Evolutionary conservation across 1,140 invertebrate species (phyloP).

Genomic region (Drosophila ficusphila): DNA sequence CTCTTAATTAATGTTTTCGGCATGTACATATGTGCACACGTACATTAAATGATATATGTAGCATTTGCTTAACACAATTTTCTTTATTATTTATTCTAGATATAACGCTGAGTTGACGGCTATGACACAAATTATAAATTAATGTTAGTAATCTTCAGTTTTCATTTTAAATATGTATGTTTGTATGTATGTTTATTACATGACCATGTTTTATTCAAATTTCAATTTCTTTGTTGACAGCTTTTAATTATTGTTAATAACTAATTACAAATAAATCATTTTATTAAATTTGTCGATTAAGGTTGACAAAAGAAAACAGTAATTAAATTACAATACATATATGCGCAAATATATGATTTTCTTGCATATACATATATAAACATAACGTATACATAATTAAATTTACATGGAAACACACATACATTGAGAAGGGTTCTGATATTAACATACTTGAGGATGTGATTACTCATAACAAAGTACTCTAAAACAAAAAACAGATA

Average conservation of each 20-base stretch:
- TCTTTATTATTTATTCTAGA: constrained; percentile 49
- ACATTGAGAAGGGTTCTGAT: constrained; percentile 59
- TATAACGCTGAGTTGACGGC: constrained; percentile 55
- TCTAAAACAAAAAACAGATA: constrained; percentile 10
- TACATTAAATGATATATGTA: constrained; percentile 44
- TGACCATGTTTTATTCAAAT: constrained; percentile 70
- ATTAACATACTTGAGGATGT: constrained; percentile 58
- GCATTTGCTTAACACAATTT: constrained; percentile 61
- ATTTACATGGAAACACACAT: constrained; percentile 65
- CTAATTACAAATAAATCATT: constrained; percentile 69
- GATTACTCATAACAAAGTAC: constrained; percentile 9
- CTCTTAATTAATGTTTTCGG: constrained; percentile 27
- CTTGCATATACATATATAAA: constrained; percentile 57
- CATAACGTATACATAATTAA: constrained; percentile 58
- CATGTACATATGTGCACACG: constrained; percentile 27
- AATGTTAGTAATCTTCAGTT: constrained; percentile 63
- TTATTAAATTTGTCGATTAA: constrained; percentile 63
- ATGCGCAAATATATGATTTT: constrained; percentile 55
- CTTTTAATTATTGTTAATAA: constrained; percentile 51
- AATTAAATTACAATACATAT: constrained; percentile 71
- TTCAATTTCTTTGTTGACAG: constrained; percentile 67
- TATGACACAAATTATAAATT: constrained; percentile 67
- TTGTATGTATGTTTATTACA: constrained; percentile 61
- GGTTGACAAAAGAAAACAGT: constrained; percentile 55
- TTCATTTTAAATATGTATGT: constrained; percentile 43